phyloP scores from a whole-genome alignment of 2,888 invertebrate species.

The Lymantria monacha region DNA sequence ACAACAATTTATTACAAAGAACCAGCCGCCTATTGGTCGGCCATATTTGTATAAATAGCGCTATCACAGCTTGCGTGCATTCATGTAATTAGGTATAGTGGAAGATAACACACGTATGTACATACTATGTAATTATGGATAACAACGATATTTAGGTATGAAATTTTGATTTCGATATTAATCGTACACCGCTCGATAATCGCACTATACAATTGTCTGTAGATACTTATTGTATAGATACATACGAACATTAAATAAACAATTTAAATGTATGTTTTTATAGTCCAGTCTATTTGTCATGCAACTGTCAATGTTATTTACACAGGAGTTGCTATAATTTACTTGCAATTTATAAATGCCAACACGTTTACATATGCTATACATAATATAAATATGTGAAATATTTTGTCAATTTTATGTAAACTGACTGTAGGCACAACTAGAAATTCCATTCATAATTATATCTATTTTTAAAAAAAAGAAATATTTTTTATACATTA shows the following conservation, averaged over 20 bases:
- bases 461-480: too few species aligned
- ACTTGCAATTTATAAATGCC: too few species aligned
- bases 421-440: too few species aligned
- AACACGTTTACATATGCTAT: too few species aligned
- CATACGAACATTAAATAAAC: slow-evolving; percentile 36
- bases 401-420: too few species aligned
- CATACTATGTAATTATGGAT: slow-evolving; percentile 57
- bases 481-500: too few species aligned
- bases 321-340: too few species aligned
- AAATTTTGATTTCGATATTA: slow-evolving; percentile 59
- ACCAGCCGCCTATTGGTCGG: slow-evolving; percentile 43
- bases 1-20: slow-evolving; percentile 55
- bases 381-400: too few species aligned
- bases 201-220: slow-evolving; percentile 43
- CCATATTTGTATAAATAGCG: slow-evolving; percentile 50
- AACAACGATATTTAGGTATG: slow-evolving; percentile 62
- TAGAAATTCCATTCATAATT: too few species aligned
- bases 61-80: slow-evolving; percentile 66
- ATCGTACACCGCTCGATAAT: slow-evolving; percentile 47
- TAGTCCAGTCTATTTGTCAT: slow-evolving; percentile 24
- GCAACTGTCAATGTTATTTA: background rate
- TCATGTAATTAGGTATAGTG: slow-evolving; percentile 68
- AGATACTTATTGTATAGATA: slow-evolving; percentile 35
- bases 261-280: slow-evolving; percentile 23
- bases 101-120: slow-evolving; percentile 55